Percentiles rank a stretch among this genome's conserved stretches.
These are phyloP conservation scores for Anguilla japonica DNA, from an alignment of 2,113 vertebrate genomes.

Conservation along the genomic window DNA sequence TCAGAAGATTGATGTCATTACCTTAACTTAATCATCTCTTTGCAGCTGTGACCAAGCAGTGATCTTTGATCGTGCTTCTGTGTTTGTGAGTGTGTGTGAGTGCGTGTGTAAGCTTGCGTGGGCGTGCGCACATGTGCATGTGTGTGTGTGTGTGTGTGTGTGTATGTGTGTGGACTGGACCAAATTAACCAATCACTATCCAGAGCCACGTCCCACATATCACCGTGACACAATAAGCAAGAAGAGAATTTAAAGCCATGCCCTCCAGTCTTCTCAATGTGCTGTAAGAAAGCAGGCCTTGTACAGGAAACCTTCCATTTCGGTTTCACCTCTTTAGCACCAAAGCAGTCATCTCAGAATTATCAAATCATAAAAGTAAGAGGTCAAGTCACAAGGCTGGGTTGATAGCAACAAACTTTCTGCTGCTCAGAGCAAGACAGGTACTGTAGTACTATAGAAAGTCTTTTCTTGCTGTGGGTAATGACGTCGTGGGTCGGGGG, in stretches of 20 bases:
- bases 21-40: neutral
- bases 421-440: neutral
- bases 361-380: neutral
- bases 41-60: neutral
- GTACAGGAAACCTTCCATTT: neutral
- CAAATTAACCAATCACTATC: neutral
- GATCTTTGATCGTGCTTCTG: slow-evolving; percentile 3
- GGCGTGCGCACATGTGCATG: too few species aligned
- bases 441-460: neutral
- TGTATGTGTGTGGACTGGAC: neutral
- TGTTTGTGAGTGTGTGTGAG: too few species aligned
- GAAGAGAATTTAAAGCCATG: neutral
- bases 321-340: neutral
- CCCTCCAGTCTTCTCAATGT: neutral
- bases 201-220: neutral
- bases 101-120: neutral
- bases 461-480: neutral
- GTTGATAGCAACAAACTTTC: neutral
- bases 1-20: neutral
- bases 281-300: neutral
- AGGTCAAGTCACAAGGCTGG: neutral
- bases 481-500: too few species aligned
- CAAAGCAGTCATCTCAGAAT: neutral
- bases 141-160: too few species aligned
- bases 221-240: slow-evolving; percentile 3